A percentile compares a stretch with the other conserved stretches of the same genome.
phyloP scores from a whole-genome alignment of 2,113 vertebrate species.

The Alces alces region DNA sequence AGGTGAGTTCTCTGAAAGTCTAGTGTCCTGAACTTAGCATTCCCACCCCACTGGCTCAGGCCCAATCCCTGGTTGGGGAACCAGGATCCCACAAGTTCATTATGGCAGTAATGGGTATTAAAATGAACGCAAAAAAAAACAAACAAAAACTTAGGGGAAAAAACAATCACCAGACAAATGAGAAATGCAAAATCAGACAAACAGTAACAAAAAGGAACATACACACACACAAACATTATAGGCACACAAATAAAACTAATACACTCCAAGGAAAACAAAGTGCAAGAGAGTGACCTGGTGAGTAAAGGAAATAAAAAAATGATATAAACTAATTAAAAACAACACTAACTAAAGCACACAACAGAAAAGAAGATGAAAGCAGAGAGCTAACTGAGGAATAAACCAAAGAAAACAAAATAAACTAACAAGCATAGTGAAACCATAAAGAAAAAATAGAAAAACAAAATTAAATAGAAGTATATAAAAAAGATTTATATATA shows the following conservation, averaged over 20 bases:
- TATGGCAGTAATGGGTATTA: not conserved
- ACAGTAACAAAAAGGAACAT: not conserved
- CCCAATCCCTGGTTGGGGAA: not conserved
- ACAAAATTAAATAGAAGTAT: not conserved
- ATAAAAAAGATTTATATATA: not conserved
- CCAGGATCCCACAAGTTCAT: not conserved
- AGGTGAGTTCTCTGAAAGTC: not conserved
- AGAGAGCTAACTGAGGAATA: not conserved
- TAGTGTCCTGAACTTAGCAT: not conserved
- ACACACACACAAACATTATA: not conserved
- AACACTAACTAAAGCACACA: not conserved
- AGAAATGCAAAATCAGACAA: not conserved
- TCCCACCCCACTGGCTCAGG: not conserved
- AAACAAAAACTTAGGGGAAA: not conserved
- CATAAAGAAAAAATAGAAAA: not conserved
- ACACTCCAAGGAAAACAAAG: not conserved
- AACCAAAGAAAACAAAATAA: not conserved
- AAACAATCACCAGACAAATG: not conserved
- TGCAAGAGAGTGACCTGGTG: not conserved
- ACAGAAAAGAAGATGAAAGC: not conserved
- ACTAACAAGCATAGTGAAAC: not conserved
- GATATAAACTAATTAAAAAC: not conserved
- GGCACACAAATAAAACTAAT: not conserved
- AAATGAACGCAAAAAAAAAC: not conserved
- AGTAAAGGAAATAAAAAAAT: not conserved